Base-by-base conservation (phyloP, 1,140 invertebrate species). In the Colletes gigas region DNA sequence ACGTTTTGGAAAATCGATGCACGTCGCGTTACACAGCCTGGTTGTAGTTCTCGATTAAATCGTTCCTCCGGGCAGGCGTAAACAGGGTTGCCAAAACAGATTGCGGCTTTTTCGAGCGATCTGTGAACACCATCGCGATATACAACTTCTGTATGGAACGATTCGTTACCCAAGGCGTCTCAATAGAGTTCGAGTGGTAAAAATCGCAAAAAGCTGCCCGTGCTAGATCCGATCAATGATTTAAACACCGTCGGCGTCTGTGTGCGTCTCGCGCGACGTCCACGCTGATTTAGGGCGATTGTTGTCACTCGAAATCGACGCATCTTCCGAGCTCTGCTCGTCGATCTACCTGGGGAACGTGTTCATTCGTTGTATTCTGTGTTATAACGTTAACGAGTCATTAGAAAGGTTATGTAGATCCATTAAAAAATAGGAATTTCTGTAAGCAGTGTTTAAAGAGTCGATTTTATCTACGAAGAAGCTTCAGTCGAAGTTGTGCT, bases 221-320 rank as follows among this genome's bases (percentile, higher is more conserved):
- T 52, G 67, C 57, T 21, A 78, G 75, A 78, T 78, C 66, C 55
- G 67, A 78, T 78, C 75, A 71, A 70, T 78, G 75, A 78, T 78
- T 78, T 78, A 78, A 47, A 57, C n/a, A 19, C 19, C 8, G 52
- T 30, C n/a, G 52, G n/a, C 17, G 30, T 19, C n/a, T 50, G 19
- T 50, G 17, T 50, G 47, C 59, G 21, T 62, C 21, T 50, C 6
- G n/a, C 41, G 12, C 55, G 70, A 72, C 55, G 41, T 17, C 10
- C 39, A 6, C n/a, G 73, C 47, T 75, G 73, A 75, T 75, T 66
- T 66, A 75, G 62, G 50, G n/a, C 73, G 62, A 75, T 75, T 50
- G 70, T 62, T 55, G 44, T 30, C 19, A 21, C 5, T 62, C 10
- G 44, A 50, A 50, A 70, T 39, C 30, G 52, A 57, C 52, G 15